Evolutionary conservation across 2,113 vertebrate species (phyloP).

Genomic region (Esox niger): DNA sequence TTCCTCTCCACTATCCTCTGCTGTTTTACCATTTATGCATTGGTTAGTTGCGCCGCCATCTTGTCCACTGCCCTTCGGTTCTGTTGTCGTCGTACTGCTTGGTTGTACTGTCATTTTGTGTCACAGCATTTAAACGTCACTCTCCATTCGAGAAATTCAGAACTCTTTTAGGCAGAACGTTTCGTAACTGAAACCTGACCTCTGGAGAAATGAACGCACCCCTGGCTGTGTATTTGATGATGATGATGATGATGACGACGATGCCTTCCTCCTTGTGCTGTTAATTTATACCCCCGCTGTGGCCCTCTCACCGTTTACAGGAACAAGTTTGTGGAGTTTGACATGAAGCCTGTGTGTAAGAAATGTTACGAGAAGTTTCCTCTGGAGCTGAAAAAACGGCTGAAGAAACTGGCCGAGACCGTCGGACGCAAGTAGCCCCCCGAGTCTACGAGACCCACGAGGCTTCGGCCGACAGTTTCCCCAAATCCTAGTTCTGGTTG

Average conservation of each 20-base stretch:
- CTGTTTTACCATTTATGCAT: conserved; percentile 57
- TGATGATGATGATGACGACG: background rate
- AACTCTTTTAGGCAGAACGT: too few species aligned
- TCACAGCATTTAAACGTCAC: background rate
- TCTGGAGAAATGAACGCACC: too few species aligned
- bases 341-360: conserved; percentile 99
- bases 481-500: background rate
- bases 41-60: conserved; percentile 71
- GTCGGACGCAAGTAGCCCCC: conserved; percentile 84
- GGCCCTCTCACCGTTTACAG: conserved; percentile 64
- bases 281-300: too few species aligned
- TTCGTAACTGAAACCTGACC: too few species aligned
- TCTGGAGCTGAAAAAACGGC: conserved; percentile 95
- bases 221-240: too few species aligned
- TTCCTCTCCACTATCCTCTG: conserved; percentile 49
- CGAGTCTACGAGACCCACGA: background rate
- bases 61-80: too few species aligned
- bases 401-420: conserved; percentile 96
- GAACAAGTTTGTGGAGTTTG: conserved; percentile 99
- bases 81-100: too few species aligned
- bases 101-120: background rate
- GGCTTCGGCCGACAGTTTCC: background rate
- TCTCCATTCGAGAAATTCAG: too few species aligned
- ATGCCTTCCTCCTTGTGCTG: too few species aligned
- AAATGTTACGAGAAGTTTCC: conserved; percentile 99